Evolutionary conservation across 2,797 vertebrate genomes (phyloP), one percentile per base, ranked within the genome.

Genomic region (Helarctos malayanus): DNA sequence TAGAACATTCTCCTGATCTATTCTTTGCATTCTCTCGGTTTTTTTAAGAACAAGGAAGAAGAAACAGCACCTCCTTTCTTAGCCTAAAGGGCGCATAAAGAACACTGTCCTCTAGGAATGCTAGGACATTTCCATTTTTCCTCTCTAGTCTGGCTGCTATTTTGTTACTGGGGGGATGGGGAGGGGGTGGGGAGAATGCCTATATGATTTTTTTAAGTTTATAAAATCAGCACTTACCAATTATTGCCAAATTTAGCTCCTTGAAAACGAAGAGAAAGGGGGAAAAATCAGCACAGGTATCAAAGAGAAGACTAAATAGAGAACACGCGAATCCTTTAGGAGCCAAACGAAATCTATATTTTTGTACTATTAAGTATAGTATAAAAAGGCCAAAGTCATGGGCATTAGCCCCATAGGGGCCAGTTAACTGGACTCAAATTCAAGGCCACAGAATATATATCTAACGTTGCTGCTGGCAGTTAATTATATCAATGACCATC

Each of bases 401-500:
- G 92, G 95, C 92, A 95, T 87, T 97, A 97, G 89, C 95, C 97
- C 97, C 97, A 95, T 13, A 93, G 97, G 95, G 91, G 90, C 97
- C 96, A 98, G 97, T 97, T 97, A 97, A 84, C 91, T 91, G 69
- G 89, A 92, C 93, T 98, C 95, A 94, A 95, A 96, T 97, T 93
- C 97, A 98, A 98, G 97, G 97, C 97, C 95, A 95, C 3, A 7
- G 97, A 97, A 92, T 96, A 91, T 81, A 94, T 95, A 97, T 94
- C 91, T 95, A 94, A 95, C 93, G 96, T 97, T 94, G 97, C 96
- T 97, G 78, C 93, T 59, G 96, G 96, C 95, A 94, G 94, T 92
- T 97, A 98, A 98, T 97, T 97, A 95, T 88, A 96, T 97, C 96
- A 94, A 96, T 97, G 95, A 92, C 97, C 96, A 97, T 90, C 93